Percentiles rank a stretch among this genome's conserved stretches.
These are phyloP conservation scores for Corbicula japonica DNA, from an alignment of 2,888 invertebrate genomes.

Conservation along the genomic window DNA sequence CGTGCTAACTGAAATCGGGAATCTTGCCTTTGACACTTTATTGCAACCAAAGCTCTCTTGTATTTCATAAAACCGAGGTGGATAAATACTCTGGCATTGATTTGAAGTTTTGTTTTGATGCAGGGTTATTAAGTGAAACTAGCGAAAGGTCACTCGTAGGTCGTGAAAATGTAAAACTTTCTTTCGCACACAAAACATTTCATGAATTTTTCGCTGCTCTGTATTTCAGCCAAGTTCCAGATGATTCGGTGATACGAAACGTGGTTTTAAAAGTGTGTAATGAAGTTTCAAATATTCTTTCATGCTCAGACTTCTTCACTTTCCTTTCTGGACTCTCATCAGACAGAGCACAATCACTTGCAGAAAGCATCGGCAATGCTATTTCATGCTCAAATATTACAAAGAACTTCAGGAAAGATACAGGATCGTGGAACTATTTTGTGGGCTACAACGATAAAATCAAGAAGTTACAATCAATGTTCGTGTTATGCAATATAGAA, in stretches of 20 bases:
- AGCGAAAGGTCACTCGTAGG: background rate
- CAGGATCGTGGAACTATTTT: slow-evolving; percentile 13
- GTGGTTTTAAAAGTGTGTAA: background rate
- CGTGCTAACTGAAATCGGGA: background rate
- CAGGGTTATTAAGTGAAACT: slow-evolving; percentile 2
- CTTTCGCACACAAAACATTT: slow-evolving; percentile 12
- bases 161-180: background rate
- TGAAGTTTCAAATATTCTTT: background rate
- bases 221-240: background rate
- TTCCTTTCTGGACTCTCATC: background rate
- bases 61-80: background rate
- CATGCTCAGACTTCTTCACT: background rate
- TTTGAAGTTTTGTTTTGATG: background rate
- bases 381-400: background rate
- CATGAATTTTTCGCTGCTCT: slow-evolving; percentile 14
- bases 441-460: slow-evolving; percentile 9
- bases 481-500: background rate
- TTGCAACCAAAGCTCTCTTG: slow-evolving; percentile 1
- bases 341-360: background rate
- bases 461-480: background rate
- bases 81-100: background rate
- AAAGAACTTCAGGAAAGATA: background rate
- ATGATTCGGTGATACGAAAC: background rate
- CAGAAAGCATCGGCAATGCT: background rate
- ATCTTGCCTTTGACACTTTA: background rate